phyloP scores from a whole-genome alignment of 2,888 invertebrate species.

The Mythimna impura region DNA sequence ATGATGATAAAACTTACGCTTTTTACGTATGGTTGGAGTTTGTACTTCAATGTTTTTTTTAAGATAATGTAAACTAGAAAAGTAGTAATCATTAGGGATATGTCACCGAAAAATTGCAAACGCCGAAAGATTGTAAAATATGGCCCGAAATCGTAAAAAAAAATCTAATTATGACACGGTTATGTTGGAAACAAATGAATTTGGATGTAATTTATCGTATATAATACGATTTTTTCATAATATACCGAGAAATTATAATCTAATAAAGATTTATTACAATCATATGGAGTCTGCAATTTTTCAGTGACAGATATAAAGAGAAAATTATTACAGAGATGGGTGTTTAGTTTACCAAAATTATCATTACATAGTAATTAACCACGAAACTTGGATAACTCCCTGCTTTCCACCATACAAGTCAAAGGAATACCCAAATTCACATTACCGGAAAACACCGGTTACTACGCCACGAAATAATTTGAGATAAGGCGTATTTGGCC shows the following conservation, averaged over 20 bases:
- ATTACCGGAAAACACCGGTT: conserved; percentile 5
- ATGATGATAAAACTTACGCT: neutral
- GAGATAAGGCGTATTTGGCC: neutral
- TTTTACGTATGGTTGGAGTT: no score
- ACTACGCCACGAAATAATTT: conserved; percentile 1
- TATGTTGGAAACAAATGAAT: no score
- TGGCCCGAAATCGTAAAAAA: no score
- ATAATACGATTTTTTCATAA: no score
- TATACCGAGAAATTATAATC: no score
- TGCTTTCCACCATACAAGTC: neutral
- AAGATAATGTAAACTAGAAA: neutral
- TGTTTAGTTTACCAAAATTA: neutral
- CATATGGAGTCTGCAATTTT: no score
- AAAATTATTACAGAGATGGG: neutral
- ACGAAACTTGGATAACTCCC: neutral
- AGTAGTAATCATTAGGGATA: neutral
- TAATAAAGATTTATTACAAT: no score
- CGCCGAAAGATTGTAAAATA: no score
- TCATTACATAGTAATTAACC: accelerated
- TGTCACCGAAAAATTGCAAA: no score
- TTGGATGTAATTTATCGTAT: no score
- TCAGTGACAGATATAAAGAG: neutral
- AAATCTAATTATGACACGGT: no score
- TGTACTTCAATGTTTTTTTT: no score
- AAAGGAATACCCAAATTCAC: neutral